Percentiles rank a stretch among this genome's conserved stretches.
These are phyloP conservation scores for Melikaiella ostensackeni DNA, from an alignment of 2,888 invertebrate genomes.

Conservation along the genomic window DNA sequence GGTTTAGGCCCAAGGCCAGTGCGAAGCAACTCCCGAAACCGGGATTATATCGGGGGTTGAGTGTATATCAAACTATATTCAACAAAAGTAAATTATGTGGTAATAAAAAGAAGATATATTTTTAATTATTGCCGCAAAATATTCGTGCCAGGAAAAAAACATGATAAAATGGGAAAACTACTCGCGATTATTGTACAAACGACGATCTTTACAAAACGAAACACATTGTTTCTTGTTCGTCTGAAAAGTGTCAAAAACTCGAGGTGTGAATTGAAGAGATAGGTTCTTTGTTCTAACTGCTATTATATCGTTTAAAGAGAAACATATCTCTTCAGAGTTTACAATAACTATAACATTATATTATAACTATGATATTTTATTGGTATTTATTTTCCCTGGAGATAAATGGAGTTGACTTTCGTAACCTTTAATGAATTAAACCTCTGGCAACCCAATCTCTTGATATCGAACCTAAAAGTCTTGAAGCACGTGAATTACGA, in stretches of 20 bases:
- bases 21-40: too few relatives aligned
- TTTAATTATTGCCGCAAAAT: neutral
- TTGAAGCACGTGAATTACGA: neutral
- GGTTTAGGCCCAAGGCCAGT: too few relatives aligned
- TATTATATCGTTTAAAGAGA: neutral
- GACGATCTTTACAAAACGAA: neutral
- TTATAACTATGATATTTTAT: neutral
- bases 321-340: neutral
- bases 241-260: conserved; percentile 4
- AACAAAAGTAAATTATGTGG: neutral
- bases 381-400: neutral
- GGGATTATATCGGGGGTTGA: too few relatives aligned
- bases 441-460: neutral
- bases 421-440: neutral
- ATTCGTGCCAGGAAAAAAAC: neutral
- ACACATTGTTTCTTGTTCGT: neutral
- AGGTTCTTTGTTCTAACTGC: conserved; percentile 11
- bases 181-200: neutral
- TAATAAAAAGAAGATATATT: neutral
- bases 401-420: neutral
- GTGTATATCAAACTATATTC: neutral
- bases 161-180: neutral
- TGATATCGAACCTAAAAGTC: neutral
- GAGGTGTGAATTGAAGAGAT: neutral
- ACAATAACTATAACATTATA: neutral